These are phyloP conservation scores for Branchipolynoe longqiensis DNA, from an alignment of 2,888 invertebrate species.

Conservation along the genomic window DNA sequence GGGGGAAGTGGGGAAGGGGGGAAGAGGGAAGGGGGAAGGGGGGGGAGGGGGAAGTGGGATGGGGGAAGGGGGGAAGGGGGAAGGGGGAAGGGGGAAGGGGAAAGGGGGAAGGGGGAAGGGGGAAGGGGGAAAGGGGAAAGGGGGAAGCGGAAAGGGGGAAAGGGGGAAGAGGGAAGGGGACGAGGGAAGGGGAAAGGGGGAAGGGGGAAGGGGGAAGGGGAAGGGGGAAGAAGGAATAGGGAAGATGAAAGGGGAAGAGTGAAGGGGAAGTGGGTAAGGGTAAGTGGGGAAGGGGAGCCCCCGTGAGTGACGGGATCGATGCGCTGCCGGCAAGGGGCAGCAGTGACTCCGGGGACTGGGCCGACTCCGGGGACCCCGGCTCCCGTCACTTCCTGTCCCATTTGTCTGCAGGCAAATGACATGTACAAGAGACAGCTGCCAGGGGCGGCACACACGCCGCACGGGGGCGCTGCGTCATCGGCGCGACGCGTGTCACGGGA, in stretches of 20 bases:
- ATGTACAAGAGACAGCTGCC: background rate
- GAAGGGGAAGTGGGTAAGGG: background rate
- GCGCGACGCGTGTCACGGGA: background rate
- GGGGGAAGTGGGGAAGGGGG: too few relatives aligned
- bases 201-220: too few relatives aligned
- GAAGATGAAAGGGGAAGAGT: background rate
- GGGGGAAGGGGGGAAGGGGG: too few relatives aligned
- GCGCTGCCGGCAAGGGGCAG: conserved; percentile 1
- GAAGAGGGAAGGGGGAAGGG: too few relatives aligned
- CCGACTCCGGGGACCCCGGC: too few relatives aligned
- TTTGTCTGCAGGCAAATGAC: conserved; percentile 42
- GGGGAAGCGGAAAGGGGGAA: background rate
- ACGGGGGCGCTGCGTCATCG: background rate
- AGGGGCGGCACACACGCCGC: background rate
- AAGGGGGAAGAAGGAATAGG: too few relatives aligned
- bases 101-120: too few relatives aligned
- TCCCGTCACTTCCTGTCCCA: background rate
- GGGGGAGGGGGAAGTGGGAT: too few relatives aligned
- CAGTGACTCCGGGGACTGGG: conserved; percentile 21
- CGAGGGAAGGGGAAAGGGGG: background rate
- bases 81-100: too few relatives aligned
- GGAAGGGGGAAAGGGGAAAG: too few relatives aligned
- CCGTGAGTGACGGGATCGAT: conserved; percentile 6
- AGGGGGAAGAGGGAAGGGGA: background rate
- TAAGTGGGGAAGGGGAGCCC: background rate